Conservation (phyloP, 1,140 invertebrate genomes). For the Drosophila kanapiae region DNA sequence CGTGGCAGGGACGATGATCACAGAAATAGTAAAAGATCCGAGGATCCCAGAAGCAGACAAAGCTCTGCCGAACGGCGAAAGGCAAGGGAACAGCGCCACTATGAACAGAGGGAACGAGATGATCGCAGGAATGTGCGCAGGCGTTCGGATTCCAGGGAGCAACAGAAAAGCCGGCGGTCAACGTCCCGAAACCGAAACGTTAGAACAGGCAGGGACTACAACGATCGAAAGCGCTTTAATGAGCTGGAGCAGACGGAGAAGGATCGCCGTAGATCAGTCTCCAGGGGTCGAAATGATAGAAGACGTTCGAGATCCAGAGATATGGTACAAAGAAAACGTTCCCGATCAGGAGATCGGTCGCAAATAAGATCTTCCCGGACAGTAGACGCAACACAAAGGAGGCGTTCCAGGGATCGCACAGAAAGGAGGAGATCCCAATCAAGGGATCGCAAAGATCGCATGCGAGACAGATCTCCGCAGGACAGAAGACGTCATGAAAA, state of each 20-base stretch:
- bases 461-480: conserved; percentile 22
- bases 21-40: conserved; percentile 1
- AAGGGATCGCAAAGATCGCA: conserved; percentile 12
- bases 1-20: neutral
- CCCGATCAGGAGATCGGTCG: conserved; percentile 30
- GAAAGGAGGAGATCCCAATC: conserved; percentile 1
- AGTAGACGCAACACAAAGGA: conserved; percentile 10
- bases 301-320: conserved; percentile 23
- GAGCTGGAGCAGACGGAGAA: conserved; percentile 17
- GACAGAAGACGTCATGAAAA: conserved; percentile 22
- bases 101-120: conserved; percentile 44
- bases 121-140: conserved; percentile 4
- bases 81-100: conserved; percentile 62
- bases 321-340: neutral
- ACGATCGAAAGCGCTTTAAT: conserved; percentile 2
- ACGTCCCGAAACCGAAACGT: conserved; percentile 32
- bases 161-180: conserved; percentile 18
- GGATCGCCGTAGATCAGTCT: conserved; percentile 10
- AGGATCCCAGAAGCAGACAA: conserved; percentile 35
- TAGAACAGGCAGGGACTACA: neutral
- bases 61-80: conserved; percentile 55
- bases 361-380: conserved; percentile 15
- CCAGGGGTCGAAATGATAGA: conserved; percentile 16
- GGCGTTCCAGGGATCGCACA: conserved; percentile 24
- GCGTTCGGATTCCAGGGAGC: conserved; percentile 33